phyloP scores from a whole-genome alignment of 2,113 vertebrate species.

The Boulengeromyrus knoepffleri region DNA sequence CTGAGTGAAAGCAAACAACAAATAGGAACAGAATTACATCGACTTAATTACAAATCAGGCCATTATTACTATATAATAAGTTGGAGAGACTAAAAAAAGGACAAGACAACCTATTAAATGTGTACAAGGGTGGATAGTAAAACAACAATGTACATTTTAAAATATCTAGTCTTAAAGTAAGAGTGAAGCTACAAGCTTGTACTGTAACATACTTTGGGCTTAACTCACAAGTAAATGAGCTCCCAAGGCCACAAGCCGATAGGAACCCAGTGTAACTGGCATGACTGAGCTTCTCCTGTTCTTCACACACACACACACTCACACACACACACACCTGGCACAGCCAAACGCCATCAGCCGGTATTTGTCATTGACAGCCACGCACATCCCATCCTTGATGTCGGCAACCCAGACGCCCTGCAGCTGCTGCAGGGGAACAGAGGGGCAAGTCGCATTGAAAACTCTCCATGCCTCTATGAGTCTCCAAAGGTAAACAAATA shows the following conservation, averaged over 20 bases:
- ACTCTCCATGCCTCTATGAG: not conserved
- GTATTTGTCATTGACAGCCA: constrained; percentile 95
- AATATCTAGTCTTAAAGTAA: not conserved
- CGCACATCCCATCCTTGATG: constrained; percentile 84
- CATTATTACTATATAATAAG: not conserved
- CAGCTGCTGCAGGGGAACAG: constrained; percentile 67
- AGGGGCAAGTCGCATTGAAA: not conserved
- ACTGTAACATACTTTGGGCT: not conserved
- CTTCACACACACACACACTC: constrained; percentile 21
- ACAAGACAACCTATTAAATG: not conserved
- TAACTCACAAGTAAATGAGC: not conserved
- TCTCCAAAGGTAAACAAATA: not conserved
- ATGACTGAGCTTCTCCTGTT: not conserved
- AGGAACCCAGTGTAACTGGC: no score
- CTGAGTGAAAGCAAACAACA: not conserved
- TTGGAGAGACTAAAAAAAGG: not conserved
- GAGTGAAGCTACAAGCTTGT: not conserved
- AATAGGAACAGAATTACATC: not conserved
- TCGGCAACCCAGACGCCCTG: constrained; percentile 95
- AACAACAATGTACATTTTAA: not conserved
- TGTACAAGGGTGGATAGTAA: not conserved
- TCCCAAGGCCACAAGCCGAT: not conserved
- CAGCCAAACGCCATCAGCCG: constrained; percentile 96
- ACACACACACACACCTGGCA: constrained; percentile 64
- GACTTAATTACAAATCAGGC: not conserved